Evolutionary conservation across 2,888 invertebrate species (phyloP), one percentile per base, ranked within the genome.

Genomic region (Lithophane leautieri): DNA sequence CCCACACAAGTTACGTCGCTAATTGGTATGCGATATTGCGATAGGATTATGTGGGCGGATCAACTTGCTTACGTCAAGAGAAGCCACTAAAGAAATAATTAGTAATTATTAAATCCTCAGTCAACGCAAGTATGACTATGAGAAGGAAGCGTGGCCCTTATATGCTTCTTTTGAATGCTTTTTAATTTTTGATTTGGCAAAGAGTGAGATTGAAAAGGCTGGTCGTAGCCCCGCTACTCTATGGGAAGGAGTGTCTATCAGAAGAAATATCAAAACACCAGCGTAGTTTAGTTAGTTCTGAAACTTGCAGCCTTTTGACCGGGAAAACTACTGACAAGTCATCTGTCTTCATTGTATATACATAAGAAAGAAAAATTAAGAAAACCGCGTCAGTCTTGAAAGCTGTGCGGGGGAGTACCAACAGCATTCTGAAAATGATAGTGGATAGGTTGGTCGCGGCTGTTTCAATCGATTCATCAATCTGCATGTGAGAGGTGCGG

Each of bases 21-120:
- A 78, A 81, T 81, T 82, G 42, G 25, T 63, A 70, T 63, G 22
- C 73, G 67, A 63, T 73, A 76, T 68, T 34, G 14, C 62, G 28
- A 34, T 42, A 60, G 22, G 34, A 67, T 77, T 78, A 68, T 60
- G 78, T 78, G 50, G 54, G 71, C 3, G n/a, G 34, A 44, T 60
- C 19, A 65, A 50, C 19, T 65, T 40, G 63, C 40, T 56, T 14
- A 52, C 50, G 40, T 73, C 25, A 44, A 34, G 50, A 62, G 73
- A 79, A 78, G 73, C 56, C 61, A 42, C 0, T 40, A 1, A 50
- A 79, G 34, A 25, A 73, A 34, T 73, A 72, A 50, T 72, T 66
- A n/a, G 50, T 52, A 22, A 44, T 34, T 42, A 42, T 56, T 50
- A 16, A 56, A 56, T 34, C 2, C 2, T 42, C 6, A 42, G 19